These are phyloP conservation scores for Glomeris marginata DNA, from an alignment of 2,888 invertebrate genomes.

Conservation along the genomic window DNA sequence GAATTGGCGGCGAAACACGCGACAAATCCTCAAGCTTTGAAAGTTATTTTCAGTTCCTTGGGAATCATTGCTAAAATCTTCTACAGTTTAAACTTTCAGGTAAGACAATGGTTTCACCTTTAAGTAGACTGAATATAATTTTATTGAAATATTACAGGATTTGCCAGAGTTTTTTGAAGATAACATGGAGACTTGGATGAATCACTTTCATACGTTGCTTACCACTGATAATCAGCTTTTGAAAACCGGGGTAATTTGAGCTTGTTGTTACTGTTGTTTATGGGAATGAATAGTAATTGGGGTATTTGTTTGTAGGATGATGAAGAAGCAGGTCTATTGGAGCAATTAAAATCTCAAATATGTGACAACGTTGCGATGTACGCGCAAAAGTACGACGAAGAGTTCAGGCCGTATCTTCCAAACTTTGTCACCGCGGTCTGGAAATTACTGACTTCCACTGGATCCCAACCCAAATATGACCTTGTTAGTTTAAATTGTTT, in stretches of 20 bases:
- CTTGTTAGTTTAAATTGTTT: constrained; percentile 57
- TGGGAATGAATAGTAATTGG: too few species aligned
- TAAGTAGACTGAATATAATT: constrained; percentile 2
- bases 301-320: constrained; percentile 47
- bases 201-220: constrained; percentile 65
- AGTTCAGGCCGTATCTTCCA: constrained; percentile 76
- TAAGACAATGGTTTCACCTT: constrained; percentile 22
- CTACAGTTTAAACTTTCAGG: constrained; percentile 89
- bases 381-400: constrained; percentile 96
- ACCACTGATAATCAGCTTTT: constrained; percentile 60
- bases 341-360: constrained; percentile 84
- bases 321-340: constrained; percentile 74
- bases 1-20: constrained; percentile 60
- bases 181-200: constrained; percentile 93
- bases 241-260: constrained; percentile 42
- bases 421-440: constrained; percentile 90
- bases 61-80: constrained; percentile 86
- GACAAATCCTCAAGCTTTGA: constrained; percentile 61
- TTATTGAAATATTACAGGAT: constrained; percentile 40
- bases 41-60: constrained; percentile 75
- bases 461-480: constrained; percentile 76
- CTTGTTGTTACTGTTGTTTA: constrained; percentile 2
- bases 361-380: constrained; percentile 91
- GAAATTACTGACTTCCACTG: constrained; percentile 72
- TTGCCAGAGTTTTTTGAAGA: constrained; percentile 98